Evolutionary conservation across 2,113 vertebrate genomes (phyloP).

Genomic region (Lasiurus cinereus): DNA sequence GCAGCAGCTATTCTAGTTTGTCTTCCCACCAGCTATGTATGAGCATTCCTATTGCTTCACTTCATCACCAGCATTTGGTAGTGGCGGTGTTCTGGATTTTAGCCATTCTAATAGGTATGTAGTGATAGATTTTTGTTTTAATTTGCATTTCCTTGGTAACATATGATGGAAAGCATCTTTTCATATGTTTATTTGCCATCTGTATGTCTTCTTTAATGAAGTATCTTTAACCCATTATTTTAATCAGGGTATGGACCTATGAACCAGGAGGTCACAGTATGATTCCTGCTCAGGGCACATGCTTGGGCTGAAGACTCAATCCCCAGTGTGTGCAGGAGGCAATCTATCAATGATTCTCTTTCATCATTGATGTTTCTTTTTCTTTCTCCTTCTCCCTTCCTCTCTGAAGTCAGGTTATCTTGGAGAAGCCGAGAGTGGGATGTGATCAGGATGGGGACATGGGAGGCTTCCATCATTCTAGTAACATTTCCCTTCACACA

Average conservation of each 20-base stretch:
- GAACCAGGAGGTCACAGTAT: too few relatives aligned
- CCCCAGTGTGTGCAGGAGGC: too few relatives aligned
- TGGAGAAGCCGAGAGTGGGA: neutral
- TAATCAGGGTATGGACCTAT: neutral
- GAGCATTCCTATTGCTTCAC: neutral
- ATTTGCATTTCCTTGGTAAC: neutral
- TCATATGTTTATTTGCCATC: neutral
- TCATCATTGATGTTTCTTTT: too few relatives aligned
- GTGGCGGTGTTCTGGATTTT: neutral
- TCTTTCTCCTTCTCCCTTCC: too few relatives aligned
- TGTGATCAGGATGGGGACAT: neutral
- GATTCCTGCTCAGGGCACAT: too few relatives aligned
- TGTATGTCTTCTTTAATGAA: neutral
- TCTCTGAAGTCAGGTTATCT: neutral
- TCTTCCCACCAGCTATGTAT: neutral
- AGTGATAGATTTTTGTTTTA: neutral
- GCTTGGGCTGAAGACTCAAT: too few relatives aligned
- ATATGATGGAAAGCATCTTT: neutral
- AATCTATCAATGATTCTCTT: too few relatives aligned
- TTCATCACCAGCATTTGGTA: neutral
- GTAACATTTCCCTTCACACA: neutral
- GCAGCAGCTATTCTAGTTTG: neutral
- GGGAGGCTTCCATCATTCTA: neutral
- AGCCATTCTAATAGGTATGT: neutral
- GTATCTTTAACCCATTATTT: constrained; percentile 6